phyloP scores from a whole-genome alignment of 2,888 invertebrate genomes.

The Euplagia quadripunctaria region DNA sequence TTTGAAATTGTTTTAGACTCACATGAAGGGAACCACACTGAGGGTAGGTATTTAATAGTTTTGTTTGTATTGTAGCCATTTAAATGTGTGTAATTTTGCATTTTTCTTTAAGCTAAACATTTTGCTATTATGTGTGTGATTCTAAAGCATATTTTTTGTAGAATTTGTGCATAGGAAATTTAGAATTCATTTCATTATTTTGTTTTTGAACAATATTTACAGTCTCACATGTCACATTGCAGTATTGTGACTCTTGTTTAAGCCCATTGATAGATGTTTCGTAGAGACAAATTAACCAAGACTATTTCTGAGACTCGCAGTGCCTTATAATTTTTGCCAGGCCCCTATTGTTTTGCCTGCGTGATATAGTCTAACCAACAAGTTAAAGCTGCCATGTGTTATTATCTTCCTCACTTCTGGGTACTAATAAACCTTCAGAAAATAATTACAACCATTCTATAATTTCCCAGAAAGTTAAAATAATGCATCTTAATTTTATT shows the following conservation, averaged over 20 bases:
- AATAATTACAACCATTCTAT: not conserved
- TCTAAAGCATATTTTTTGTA: slow-evolving; percentile 70
- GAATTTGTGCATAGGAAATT: slow-evolving; percentile 35
- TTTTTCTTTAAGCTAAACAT: slow-evolving; percentile 24
- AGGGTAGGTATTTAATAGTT: slow-evolving; percentile 72
- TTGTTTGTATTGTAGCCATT: slow-evolving; percentile 58
- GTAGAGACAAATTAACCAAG: not conserved
- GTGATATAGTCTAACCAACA: not conserved
- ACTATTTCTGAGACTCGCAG: not conserved
- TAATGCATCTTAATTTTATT: not conserved
- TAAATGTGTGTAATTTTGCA: slow-evolving; percentile 38
- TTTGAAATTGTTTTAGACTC: slow-evolving; percentile 83
- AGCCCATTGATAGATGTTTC: not conserved
- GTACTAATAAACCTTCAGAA: not conserved
- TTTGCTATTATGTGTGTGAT: slow-evolving; percentile 69
- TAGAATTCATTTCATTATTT: slow-evolving; percentile 14
- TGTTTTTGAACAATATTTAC: not conserved
- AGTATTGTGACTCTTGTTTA: not conserved
- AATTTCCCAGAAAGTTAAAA: not conserved
- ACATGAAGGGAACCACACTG: slow-evolving; percentile 75
- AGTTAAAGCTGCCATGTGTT: not conserved
- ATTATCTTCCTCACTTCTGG: not conserved
- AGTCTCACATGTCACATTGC: not conserved
- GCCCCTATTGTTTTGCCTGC: not conserved
- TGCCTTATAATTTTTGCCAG: not conserved